Conservation (phyloP, 2,113 vertebrate species). For the Labeo rohita region DNA sequence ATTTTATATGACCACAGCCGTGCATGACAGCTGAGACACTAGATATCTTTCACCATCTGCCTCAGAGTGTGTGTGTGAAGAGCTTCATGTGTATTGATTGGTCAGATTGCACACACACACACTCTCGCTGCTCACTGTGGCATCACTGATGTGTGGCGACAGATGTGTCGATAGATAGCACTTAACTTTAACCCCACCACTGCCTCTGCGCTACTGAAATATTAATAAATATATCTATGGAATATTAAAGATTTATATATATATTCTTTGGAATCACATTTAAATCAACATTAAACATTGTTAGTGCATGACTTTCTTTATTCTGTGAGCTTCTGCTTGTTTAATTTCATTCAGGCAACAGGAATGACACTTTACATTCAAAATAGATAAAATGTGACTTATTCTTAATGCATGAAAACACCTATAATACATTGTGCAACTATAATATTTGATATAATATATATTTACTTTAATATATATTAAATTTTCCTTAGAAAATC, state of each 20-base stretch:
- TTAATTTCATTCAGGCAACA: not conserved
- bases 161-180: not conserved
- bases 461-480: too few relatives aligned
- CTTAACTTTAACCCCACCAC: not conserved
- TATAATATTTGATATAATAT: too few relatives aligned
- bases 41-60: not conserved
- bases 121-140: not conserved
- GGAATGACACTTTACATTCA: not conserved
- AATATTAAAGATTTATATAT: not conserved
- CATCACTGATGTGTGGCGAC: not conserved
- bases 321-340: too few relatives aligned
- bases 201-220: not conserved
- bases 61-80: not conserved
- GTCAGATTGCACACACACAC: not conserved
- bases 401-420: not conserved
- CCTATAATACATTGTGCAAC: not conserved
- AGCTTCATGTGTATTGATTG: conserved; percentile 5
- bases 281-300: too few relatives aligned
- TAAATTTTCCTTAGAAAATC: too few relatives aligned
- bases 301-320: too few relatives aligned
- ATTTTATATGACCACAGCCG: not conserved
- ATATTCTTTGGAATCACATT: too few relatives aligned
- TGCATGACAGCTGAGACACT: not conserved
- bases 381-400: not conserved
- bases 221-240: not conserved